These are phyloP conservation scores for Micronycteris hirsuta DNA, from an alignment of 2,113 vertebrate genomes.

Conservation along the genomic window DNA sequence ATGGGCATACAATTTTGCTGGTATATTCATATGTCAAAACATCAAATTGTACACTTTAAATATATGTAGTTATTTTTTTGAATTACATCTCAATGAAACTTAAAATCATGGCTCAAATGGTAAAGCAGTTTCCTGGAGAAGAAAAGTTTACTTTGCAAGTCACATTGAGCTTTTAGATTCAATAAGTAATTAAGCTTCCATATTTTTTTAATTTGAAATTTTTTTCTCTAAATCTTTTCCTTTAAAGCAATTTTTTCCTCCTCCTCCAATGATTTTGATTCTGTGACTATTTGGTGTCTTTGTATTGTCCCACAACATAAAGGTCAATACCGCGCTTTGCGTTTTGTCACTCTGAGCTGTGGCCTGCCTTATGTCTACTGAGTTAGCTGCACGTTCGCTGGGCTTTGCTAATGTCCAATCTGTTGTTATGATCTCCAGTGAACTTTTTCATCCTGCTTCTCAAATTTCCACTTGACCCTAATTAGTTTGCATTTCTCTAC, in stretches of 20 bases:
- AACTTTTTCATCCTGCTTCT: background rate
- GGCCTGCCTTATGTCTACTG: background rate
- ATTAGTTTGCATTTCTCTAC: background rate
- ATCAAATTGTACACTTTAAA: background rate
- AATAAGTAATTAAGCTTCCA: background rate
- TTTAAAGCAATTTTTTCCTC: background rate
- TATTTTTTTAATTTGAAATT: background rate
- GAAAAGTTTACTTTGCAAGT: background rate
- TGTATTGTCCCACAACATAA: background rate
- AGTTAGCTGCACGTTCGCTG: background rate
- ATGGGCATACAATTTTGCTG: background rate
- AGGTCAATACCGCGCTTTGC: background rate
- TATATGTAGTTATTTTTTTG: background rate
- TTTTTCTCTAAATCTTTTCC: constrained; percentile 1
- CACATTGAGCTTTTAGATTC: background rate
- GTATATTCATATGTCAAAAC: background rate
- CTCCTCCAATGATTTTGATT: background rate
- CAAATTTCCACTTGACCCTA: background rate
- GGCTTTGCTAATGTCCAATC: background rate
- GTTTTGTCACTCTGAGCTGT: background rate
- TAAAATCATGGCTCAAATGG: background rate
- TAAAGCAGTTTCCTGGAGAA: background rate
- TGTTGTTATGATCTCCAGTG: background rate
- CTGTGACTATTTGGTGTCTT: background rate
- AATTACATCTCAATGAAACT: background rate